Evolutionary conservation across 2,113 vertebrate species (phyloP).

Genomic region (Myotis lucifugus): DNA sequence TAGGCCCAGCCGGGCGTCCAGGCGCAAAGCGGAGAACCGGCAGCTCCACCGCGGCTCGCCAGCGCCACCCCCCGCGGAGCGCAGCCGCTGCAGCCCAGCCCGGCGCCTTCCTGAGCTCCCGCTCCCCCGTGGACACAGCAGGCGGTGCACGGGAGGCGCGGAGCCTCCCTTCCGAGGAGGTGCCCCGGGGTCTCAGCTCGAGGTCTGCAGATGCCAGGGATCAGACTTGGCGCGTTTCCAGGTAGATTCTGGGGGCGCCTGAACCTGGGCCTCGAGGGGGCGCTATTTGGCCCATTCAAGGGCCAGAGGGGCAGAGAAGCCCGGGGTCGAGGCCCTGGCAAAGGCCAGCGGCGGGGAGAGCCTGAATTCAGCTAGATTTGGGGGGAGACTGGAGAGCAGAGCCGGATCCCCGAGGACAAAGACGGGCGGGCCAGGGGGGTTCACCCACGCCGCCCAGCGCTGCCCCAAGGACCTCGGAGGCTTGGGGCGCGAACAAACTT

Average conservation of each 20-base stretch:
- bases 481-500: slow-evolving; percentile 61
- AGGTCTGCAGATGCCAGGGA: background rate
- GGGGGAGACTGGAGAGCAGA: background rate
- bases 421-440: background rate
- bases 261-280: slow-evolving; percentile 54
- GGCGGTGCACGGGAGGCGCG: background rate
- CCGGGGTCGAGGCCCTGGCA: background rate
- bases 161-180: background rate
- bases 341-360: background rate
- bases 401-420: slow-evolving; percentile 20
- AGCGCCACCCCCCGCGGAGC: slow-evolving; percentile 93
- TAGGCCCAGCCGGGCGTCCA: background rate
- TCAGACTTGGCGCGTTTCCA: background rate
- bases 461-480: background rate
- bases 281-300: background rate
- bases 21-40: background rate
- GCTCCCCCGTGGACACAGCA: background rate
- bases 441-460: background rate
- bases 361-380: background rate
- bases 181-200: background rate
- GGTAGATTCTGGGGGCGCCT: background rate
- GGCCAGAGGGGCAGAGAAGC: background rate
- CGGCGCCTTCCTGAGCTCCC: background rate
- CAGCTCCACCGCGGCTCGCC: slow-evolving; percentile 87
- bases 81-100: slow-evolving; percentile 68